Evolutionary conservation across 2,888 invertebrate genomes (phyloP), one percentile per base, ranked within the genome.

Genomic region (Periphyllus acericola): DNA sequence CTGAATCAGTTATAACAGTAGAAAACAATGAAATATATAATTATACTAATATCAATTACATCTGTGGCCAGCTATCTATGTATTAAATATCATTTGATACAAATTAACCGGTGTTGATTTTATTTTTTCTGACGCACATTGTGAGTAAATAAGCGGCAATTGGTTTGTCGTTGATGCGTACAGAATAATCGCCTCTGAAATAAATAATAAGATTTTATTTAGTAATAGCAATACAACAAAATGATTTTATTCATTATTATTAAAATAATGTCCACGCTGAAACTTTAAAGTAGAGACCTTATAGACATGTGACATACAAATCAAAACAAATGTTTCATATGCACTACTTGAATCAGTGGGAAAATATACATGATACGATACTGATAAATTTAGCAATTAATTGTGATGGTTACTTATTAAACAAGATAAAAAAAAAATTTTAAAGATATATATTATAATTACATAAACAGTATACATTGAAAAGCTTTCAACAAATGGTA

Each of bases 1-100:
- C 76, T 52, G 11, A 46, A 68, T 52, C 11, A 76, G 19, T 25
- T 52, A 46, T 14, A 52, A 40, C 36, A 17, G 6, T 66, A 66
- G 14, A 60, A 6, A 83, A 75, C 46, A 78, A 46, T 76, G 52
- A 66, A 46, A 68, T 85, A 85, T 68, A 78, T 83, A 66, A 84
- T 76, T 76, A 36, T 78, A 34, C n/a, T 78, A 78, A 78, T 21
- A 19, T 40, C 8, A 9, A 32, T 32, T 78, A 34, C 25, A 25
- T 6, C 14, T 17, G 9, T n/a, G n/a, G 36, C n/a, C 1, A 29
- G n/a, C 34, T n/a, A 21, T 36, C 14, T 5, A 0, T 74, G 60
- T 60, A 40, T 29, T 40, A 3, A 66, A 66, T 40, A 40, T 6
- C 52, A 72, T 46, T 34, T 25, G 6, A 17, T 19, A 36, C 55